These are phyloP conservation scores for Redunca redunca DNA, from an alignment of 2,113 vertebrate genomes.

Conservation along the genomic window DNA sequence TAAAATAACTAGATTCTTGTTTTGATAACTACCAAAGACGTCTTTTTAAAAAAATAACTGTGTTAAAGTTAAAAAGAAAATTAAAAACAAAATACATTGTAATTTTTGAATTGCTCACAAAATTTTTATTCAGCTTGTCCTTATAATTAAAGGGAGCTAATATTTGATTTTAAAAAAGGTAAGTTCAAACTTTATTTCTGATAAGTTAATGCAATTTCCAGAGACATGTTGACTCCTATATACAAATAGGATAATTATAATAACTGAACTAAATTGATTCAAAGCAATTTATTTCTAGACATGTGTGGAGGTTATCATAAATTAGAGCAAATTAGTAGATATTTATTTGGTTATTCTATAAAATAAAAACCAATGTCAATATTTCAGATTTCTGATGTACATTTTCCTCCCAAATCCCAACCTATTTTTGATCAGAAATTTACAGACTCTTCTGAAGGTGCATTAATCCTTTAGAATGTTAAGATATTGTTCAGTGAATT, in stretches of 20 bases:
- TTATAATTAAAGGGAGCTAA: background rate
- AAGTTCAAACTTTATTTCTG: background rate
- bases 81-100: background rate
- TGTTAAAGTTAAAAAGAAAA: background rate
- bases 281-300: background rate
- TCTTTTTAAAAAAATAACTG: background rate
- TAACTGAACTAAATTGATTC: background rate
- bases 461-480: background rate
- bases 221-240: background rate
- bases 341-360: background rate
- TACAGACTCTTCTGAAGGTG: background rate
- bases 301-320: background rate
- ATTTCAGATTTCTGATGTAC: background rate
- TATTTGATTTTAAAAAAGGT: background rate
- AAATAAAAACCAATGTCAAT: background rate
- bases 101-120: background rate
- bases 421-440: background rate
- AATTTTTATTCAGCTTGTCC: background rate
- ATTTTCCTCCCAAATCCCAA: background rate
- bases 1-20: background rate
- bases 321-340: background rate
- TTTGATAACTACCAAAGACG: background rate
- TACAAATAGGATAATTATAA: background rate
- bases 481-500: background rate
- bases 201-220: background rate